Evolutionary conservation across 2,113 vertebrate genomes (phyloP).

Genomic region (Abramis brama): DNA sequence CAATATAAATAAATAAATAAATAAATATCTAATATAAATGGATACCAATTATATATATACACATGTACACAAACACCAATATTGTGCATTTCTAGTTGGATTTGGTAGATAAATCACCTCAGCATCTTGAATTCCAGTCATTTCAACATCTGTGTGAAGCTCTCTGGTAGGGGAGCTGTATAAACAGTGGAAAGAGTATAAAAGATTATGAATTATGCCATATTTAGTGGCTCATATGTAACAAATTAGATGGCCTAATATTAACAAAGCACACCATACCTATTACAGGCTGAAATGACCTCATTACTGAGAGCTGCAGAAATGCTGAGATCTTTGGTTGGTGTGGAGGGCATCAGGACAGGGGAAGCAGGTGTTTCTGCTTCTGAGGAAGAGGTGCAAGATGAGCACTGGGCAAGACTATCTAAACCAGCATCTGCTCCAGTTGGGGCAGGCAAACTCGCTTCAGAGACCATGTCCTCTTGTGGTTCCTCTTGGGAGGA

Average conservation of each 20-base stretch:
- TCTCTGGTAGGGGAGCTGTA: constrained; percentile 11
- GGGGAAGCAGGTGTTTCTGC: constrained; percentile 19
- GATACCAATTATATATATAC: too few species aligned
- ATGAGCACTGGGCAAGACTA: constrained; percentile 49
- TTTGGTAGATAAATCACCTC: constrained; percentile 61
- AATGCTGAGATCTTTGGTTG: constrained; percentile 25
- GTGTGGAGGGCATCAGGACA: constrained; percentile 8
- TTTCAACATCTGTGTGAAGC: constrained; percentile 37
- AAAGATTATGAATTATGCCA: not conserved
- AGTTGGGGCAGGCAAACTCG: not conserved
- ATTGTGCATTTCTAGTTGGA: not conserved
- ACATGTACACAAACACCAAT: too few species aligned
- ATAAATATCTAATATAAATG: too few species aligned
- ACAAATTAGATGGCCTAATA: not conserved
- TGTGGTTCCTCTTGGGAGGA: constrained; percentile 27
- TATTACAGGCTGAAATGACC: not conserved
- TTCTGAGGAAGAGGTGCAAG: constrained; percentile 9
- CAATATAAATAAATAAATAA: too few species aligned
- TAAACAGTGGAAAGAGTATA: not conserved
- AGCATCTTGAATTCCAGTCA: constrained; percentile 56
- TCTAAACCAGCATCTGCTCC: constrained; percentile 33
- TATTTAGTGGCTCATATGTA: too few species aligned
- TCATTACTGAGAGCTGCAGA: constrained; percentile 15
- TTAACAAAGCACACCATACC: constrained; percentile 20
- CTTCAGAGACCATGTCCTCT: constrained; percentile 25